Base-by-base conservation (phyloP, 2,797 vertebrate species). In the Pseudopleuronectes americanus region DNA sequence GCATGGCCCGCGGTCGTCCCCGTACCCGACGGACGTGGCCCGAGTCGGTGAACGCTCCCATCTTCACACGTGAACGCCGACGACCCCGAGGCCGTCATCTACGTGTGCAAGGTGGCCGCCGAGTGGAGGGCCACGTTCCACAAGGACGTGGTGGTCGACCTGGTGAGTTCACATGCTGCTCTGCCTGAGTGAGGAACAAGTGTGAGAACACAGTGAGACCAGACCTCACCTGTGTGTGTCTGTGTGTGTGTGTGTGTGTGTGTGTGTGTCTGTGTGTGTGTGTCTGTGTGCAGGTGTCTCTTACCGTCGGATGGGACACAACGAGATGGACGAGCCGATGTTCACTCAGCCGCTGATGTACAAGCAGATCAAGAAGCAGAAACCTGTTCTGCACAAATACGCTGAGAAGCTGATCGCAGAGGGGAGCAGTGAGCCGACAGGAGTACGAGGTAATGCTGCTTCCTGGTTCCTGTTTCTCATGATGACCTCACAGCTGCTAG, bases 301-400 rank as follows among this genome's bases (percentile, higher is more conserved):
- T 54, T 98, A 97, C 89, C 92, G 97, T 9, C 92, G 96, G 28
- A 98, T 97, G 0, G 97, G 97, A 3, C 96, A 98, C 89, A 98
- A 98, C 0, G 96, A 98, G 93, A 97, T 98, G 95, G 97, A 98
- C 0, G 96, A 98, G 69, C 97, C 97, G 4, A 98, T 98, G 97
- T 98, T 98, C 92, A 98, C 97, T 0, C 96, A 98, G 78, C 97
- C 97, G 0, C 92, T 98, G 86, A 98, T 98, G 97, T 98, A 98
- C 92, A 98, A 98, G 77, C 96, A 97, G 92, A 97, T 98, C 90
- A 96, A 96, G 79, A 96, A 97, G 66, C 97, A 98, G 93, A 97
- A 97, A 76, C 89, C 95, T 0, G 97, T 97, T 58, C 90, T 98
- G 55, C 95, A 96, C 90, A 97, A 97, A 64, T 97, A 96, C 0